Percentiles rank a stretch among this genome's conserved stretches.
These are phyloP conservation scores for Cinara cedri DNA, from an alignment of 2,888 invertebrate species.

Conservation along the genomic window DNA sequence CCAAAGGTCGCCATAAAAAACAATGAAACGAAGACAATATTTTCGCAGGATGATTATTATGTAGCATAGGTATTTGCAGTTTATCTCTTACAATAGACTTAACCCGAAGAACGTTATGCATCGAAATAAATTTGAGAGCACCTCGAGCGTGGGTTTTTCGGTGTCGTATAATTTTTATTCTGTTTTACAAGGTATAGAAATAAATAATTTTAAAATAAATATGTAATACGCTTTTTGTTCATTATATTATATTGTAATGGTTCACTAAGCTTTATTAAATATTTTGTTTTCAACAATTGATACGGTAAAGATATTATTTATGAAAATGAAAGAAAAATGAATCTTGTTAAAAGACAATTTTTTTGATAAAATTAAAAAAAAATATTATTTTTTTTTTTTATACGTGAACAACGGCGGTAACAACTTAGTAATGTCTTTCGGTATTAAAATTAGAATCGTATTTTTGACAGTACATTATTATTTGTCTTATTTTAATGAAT, in stretches of 20 bases:
- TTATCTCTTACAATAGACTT: too few species aligned
- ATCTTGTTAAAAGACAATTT: background rate
- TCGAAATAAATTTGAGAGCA: background rate
- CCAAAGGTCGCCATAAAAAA: background rate
- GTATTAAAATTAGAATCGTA: background rate
- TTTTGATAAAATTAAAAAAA: background rate
- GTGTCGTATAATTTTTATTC: background rate
- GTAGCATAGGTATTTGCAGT: too few species aligned
- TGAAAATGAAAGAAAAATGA: background rate
- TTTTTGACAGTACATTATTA: background rate
- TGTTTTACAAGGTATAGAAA: background rate
- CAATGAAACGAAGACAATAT: background rate
- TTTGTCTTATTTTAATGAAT: constrained; percentile 9
- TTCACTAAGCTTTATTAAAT: background rate
- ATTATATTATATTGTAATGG: background rate
- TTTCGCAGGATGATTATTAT: too few species aligned
- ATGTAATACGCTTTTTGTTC: background rate
- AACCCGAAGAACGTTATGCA: background rate
- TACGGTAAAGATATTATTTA: background rate
- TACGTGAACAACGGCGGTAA: background rate
- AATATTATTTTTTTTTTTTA: too few species aligned
- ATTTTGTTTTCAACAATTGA: background rate
- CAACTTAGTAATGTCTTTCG: background rate
- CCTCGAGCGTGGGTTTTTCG: background rate
- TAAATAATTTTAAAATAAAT: background rate